Evolutionary conservation across 2,797 vertebrate genomes (phyloP), one percentile per base, ranked within the genome.

Genomic region (Clamator glandarius): DNA sequence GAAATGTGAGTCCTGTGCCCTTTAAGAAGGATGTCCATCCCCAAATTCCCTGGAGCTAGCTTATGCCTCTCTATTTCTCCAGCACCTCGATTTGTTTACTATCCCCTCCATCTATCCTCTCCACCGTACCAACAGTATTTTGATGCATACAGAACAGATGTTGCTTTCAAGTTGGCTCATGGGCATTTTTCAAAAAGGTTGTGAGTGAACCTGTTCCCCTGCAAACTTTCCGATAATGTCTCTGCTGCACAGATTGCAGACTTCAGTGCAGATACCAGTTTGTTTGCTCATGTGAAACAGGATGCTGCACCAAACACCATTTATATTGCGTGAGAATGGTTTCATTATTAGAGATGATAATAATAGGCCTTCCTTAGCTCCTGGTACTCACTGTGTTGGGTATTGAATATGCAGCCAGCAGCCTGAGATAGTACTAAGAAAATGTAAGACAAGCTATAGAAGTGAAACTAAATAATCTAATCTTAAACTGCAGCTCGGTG

Each of bases 91-190:
- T 70, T 85, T 64, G 4, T 74, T 85, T 85, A 15, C 10, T 61
- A 46, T 63, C 12, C 7, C 17, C n/a, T n/a, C n/a, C n/a, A n/a
- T 39, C 9, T 61, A 46, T 64, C 12, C 7, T 17, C 26, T 8
- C 12, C 7, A 14, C 29, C 2, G 2, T 28, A 41, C 20, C 33
- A 80, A 33, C 14, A 0, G 0, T 42, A n/a, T 80, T 76, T 76
- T 57, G n/a, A 28, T 76, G 52, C 1, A 2, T 50, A 63, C 29
- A 28, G 42, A 92, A 52, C 39, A 93, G 59, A 66, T 76, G 48
- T 41, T 93, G 11, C 21, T 79, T 84, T 79, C 52, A 70, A 90
- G 23, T 14, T 80, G 36, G 54, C 31, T 89, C 36, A 15, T 35
- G 26, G 6, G 8, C 2, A 3, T 41, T 26, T 93, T 91, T 80